Base-by-base conservation (phyloP, 2,797 vertebrate genomes). In the Sebastiscus tertius region DNA sequence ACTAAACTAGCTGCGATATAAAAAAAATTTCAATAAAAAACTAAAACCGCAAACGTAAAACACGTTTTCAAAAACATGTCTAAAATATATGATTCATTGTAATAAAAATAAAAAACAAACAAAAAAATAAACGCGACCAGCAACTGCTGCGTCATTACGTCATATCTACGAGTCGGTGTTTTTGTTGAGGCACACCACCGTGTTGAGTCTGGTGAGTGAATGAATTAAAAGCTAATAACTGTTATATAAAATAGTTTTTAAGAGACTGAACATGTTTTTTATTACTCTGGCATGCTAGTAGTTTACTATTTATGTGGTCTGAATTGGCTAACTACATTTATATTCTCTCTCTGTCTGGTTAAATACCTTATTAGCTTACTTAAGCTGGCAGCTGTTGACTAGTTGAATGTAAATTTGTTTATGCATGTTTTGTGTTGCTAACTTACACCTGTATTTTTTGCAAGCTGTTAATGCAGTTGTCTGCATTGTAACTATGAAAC, bases 121-220 rank as follows among this genome's bases (percentile, higher is more conserved):
- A 11, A 22, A 14, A 16, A 42, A 0, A 0, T 1, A 66, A 62
- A 56, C 20, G 7, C 22, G 5, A 29, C n/a, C 13, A 13, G 20
- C 1, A 26, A 3, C 3, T 22, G 1, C 1, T 4, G 87, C 95
- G 95, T 96, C 92, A 94, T 85, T 4, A 88, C 95, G 95, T 96
- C 92, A 94, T 85, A 91, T 85, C 70, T 36, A 34, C 14, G 94
- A 94, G 94, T n/a, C 94, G 4, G 58, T 92, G 93, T 95, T 92
- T 66, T 86, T 81, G 72, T 87, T 59, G 16, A 16, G 13, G 2
- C n/a, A 20, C 22, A 9, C 24, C 31, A 16, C 1, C 9, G n/a
- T 80, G 52, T 78, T 78, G 16, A 62, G 55, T 65, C 34, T 58
- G 80, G 79, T 87, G 14, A 80, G 83, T 67, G 3, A 80, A 81